Evolutionary conservation across 2,888 invertebrate species (phyloP), one percentile per base, ranked within the genome.

Genomic region (Uropetala carovei): DNA sequence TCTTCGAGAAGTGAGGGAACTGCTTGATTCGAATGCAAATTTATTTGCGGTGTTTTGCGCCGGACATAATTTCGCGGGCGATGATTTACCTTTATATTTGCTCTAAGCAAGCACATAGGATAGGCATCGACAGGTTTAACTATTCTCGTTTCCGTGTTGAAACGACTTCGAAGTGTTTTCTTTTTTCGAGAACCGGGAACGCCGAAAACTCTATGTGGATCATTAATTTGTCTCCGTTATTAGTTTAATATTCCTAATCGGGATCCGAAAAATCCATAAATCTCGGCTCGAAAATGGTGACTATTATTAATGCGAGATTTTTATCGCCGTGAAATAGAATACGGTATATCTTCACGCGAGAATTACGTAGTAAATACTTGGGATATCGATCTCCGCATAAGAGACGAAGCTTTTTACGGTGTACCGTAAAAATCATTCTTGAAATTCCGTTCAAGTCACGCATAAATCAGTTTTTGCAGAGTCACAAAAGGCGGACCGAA

Each of bases 401-500:
- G 75, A 10, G 75, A n/a, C 75, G 5, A 43, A 43, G 22, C 75
- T 75, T 75, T 75, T 75, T 27, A 11, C 75, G 75, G 27, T 27
- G 75, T 75, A 75, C 75, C 75, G 75, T 75, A 75, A 75, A 75
- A 75, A 75, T 75, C 75, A 75, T 75, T 75, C 75, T 27, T 27
- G 75, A 75, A 75, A 75, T 75, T 75, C 75, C 75, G 75, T 13
- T 75, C 75, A 13, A 75, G 75, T 75, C 75, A 75, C 75, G 75
- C 75, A 68, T 68, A 68, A 18, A 75, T 75, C 75, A 75, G 11
- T 89, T 89, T 89, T 64, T 89, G 89, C 64, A 30, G 68, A 89
- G 89, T 89, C 89, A 89, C 64, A 68, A 85, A 22, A 68, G n/a
- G 89, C 64, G 30, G 86, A 16, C 60, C 64, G 43, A 89, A n/a